Evolutionary conservation across 2,113 vertebrate genomes (phyloP), one percentile per base, ranked within the genome.

Genomic region (Bucco capensis): DNA sequence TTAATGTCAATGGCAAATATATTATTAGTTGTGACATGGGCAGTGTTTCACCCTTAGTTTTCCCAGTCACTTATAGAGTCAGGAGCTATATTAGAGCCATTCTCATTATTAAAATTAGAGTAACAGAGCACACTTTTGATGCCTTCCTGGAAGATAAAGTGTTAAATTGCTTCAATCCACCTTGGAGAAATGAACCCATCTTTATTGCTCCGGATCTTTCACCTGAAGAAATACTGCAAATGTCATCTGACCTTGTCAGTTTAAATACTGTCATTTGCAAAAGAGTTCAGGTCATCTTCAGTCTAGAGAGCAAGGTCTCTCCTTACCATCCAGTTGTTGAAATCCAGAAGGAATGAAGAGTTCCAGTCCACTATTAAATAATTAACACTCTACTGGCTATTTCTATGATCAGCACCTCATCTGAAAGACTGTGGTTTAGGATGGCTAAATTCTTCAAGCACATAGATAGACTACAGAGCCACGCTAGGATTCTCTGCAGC

Each of bases 301-400:
- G 2, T 87, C 18, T 58, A 44, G 60, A 79, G 47, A 66, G 8
- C 30, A 62, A 89, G 38, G 51, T 80, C 53, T 86, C 28, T 96
- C 67, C 37, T 93, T 92, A 58, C 30, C 46, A 74, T 75, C 57
- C 64, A 67, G 3, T 88, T 86, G 83, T 2, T 90, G 82, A 60
- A 65, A 44, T 94, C 75, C 16, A 4, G 18, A 95, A 95, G 57
- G 91, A 93, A 89, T 70, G 35, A 87, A 77, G 65, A 88, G 86
- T 95, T 95, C 80, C 38, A 79, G 65, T 80, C 49, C 27, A 30
- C 51, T 79, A n/a, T 82, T 96, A 67, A 96, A 96, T 96, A 91
- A 96, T 93, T 95, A 89, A 87, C 46, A 42, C 12, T 86, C 6
- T 30, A 7, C 80, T 46, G 87, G 51, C 74, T 80, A 90, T 94